Evolutionary conservation across 2,888 invertebrate genomes (phyloP).

Genomic region (Scaeva pyrastri): DNA sequence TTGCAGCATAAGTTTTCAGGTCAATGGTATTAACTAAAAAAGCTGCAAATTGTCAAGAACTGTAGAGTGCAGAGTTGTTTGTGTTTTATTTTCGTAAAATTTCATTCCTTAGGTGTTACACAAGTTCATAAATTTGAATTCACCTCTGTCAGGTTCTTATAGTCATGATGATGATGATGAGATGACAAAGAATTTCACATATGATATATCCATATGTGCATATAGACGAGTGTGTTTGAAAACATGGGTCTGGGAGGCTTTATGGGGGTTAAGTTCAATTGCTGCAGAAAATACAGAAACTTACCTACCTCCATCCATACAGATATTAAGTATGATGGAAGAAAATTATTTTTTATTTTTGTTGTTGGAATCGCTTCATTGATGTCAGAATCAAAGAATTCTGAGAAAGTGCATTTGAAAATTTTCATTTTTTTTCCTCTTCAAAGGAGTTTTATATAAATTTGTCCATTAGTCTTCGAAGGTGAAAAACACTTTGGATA

Average conservation of each 20-base stretch:
- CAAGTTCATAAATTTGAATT: constrained; percentile 49
- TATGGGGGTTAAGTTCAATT: constrained; percentile 61
- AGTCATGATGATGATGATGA: too few relatives aligned
- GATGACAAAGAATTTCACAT: constrained; percentile 57
- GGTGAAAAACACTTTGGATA: constrained; percentile 9
- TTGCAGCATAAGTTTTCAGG: constrained; percentile 65
- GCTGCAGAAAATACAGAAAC: neutral
- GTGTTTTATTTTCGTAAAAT: neutral
- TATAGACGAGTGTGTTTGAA: too few relatives aligned
- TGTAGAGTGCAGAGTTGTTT: neutral
- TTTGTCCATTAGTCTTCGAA: constrained; percentile 20
- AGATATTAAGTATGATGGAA: neutral
- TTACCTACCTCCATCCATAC: too few relatives aligned
- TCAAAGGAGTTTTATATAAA: neutral
- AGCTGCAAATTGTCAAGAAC: constrained; percentile 52
- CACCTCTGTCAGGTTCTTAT: constrained; percentile 17
- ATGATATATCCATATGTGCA: too few relatives aligned
- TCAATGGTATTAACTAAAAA: constrained; percentile 71
- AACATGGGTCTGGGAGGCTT: constrained; percentile 9
- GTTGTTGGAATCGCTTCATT: constrained; percentile 30
- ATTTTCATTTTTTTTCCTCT: neutral
- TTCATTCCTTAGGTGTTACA: constrained; percentile 10
- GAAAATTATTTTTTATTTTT: constrained; percentile 1
- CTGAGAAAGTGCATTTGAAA: constrained; percentile 3
- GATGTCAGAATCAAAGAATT: constrained; percentile 29